A percentile compares a stretch with the other conserved stretches of the same genome.
Evolutionary conservation across 2,113 vertebrate species (phyloP).

Genomic region (Poeciliopsis turrubarensis): DNA sequence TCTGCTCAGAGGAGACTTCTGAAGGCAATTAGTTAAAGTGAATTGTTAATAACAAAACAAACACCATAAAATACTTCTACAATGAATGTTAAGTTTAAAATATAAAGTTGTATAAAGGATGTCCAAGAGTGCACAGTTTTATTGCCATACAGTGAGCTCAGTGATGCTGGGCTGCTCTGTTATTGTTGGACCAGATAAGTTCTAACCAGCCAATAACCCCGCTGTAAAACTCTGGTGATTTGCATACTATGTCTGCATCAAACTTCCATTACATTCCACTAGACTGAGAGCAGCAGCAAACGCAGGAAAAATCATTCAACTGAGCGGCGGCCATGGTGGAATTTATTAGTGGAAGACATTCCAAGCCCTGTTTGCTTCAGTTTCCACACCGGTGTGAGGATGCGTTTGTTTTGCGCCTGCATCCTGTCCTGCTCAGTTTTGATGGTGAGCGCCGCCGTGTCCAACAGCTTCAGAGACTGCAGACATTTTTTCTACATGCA

Average conservation of each 20-base stretch:
- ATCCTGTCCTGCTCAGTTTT: conserved; percentile 45
- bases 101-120: background rate
- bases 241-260: conserved; percentile 47
- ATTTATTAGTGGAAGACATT: background rate
- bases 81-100: background rate
- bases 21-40: background rate
- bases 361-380: background rate
- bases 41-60: background rate
- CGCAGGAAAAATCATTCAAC: background rate
- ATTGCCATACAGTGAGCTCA: background rate
- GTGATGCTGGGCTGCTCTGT: background rate
- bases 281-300: conserved; percentile 8
- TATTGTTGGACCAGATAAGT: conserved; percentile 34
- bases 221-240: conserved; percentile 44
- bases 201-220: conserved; percentile 38
- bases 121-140: background rate
- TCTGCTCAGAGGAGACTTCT: background rate
- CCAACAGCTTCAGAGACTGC: conserved; percentile 72
- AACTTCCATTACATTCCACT: background rate
- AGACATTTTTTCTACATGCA: conserved; percentile 75
- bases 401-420: conserved; percentile 35
- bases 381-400: conserved; percentile 26
- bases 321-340: background rate
- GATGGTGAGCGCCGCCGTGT: conserved; percentile 52
- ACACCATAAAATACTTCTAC: background rate